Conservation (phyloP, 2,797 vertebrate genomes). For the Ptychadena robeensis region DNA sequence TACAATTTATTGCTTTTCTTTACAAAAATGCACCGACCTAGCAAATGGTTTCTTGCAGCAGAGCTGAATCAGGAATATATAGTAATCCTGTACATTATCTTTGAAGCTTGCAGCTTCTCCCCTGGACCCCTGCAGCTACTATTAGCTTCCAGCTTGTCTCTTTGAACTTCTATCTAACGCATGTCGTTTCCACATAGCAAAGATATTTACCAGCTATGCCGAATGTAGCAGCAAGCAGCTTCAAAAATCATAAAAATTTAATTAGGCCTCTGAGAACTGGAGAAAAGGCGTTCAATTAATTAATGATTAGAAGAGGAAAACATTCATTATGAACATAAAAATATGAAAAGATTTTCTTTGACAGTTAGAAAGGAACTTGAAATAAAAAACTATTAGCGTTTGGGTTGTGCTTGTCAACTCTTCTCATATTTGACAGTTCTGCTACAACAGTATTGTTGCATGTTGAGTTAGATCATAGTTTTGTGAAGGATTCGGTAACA, state of each 20-base stretch:
- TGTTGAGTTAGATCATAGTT: background rate
- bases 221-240: conserved; percentile 9
- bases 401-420: background rate
- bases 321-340: conserved; percentile 13
- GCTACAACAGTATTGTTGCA: background rate
- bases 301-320: conserved; percentile 19
- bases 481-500: background rate
- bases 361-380: background rate
- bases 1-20: conserved; percentile 13
- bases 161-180: conserved; percentile 40
- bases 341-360: background rate
- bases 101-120: conserved; percentile 29
- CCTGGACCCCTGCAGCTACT: conserved; percentile 36
- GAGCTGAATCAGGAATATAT: background rate
- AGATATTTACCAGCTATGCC: conserved; percentile 25
- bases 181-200: conserved; percentile 14
- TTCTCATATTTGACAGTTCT: background rate
- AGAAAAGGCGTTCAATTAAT: conserved; percentile 2
- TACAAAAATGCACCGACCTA: conserved; percentile 10
- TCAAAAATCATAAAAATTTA: conserved; percentile 8
- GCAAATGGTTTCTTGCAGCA: background rate
- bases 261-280: conserved; percentile 3
- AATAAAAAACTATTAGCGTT: background rate
- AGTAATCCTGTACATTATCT: conserved; percentile 14
- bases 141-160: conserved; percentile 44